Evolutionary conservation across 2,113 vertebrate species (phyloP).

Genomic region (Sylvietta virens): DNA sequence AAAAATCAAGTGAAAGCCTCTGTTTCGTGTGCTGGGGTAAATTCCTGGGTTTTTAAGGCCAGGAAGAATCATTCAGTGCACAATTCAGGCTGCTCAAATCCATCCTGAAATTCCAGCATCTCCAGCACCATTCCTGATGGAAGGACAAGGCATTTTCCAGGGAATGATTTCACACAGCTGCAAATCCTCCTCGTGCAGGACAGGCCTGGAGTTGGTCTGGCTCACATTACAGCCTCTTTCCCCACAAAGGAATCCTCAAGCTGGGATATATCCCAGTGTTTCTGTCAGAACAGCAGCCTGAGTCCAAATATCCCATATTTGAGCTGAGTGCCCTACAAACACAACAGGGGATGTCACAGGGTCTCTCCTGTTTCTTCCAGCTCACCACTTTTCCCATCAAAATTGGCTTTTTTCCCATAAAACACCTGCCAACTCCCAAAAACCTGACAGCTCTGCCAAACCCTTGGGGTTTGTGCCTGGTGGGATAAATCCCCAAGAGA

Average conservation of each 20-base stretch:
- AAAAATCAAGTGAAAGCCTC: background rate
- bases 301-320: background rate
- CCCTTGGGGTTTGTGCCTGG: background rate
- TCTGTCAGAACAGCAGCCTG: background rate
- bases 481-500: background rate
- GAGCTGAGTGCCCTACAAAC: background rate
- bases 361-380: background rate
- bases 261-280: background rate
- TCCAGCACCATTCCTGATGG: background rate
- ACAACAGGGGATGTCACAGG: background rate
- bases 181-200: background rate
- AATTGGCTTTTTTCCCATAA: background rate
- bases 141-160: background rate
- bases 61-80: background rate
- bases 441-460: background rate
- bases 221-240: background rate
- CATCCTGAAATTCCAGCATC: background rate
- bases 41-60: background rate
- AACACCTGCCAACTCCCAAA: background rate
- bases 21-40: background rate
- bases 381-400: background rate
- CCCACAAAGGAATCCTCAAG: rapidly evolving
- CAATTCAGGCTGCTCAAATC: background rate
- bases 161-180: background rate
- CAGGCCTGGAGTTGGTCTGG: background rate